Percentiles rank a stretch among this genome's conserved stretches.
These are phyloP conservation scores for Margaritifera margaritifera DNA, from an alignment of 2,888 invertebrate species.

Conservation along the genomic window DNA sequence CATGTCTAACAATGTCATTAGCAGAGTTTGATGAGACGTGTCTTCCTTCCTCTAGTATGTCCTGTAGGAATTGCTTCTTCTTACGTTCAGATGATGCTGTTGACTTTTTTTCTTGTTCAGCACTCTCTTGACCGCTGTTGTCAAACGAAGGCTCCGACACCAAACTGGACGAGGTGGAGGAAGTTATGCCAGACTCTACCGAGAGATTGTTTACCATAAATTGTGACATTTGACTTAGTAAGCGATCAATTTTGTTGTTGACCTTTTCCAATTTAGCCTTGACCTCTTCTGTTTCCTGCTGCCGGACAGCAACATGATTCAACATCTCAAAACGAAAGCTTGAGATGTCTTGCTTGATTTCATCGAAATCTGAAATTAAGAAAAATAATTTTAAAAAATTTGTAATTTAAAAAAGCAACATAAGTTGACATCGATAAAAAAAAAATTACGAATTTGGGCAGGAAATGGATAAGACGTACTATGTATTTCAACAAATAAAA, in stretches of 20 bases:
- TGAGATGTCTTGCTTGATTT: conserved; percentile 66
- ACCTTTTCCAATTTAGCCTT: conserved; percentile 33
- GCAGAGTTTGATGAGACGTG: too few species aligned
- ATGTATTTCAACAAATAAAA: too few species aligned
- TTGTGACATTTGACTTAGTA: not conserved
- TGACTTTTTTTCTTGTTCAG: too few species aligned
- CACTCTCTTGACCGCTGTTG: too few species aligned
- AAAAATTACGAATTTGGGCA: too few species aligned
- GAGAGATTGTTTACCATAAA: too few species aligned
- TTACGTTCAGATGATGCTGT: too few species aligned
- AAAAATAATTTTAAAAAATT: not conserved
- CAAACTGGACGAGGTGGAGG: not conserved
- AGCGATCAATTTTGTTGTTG: conserved; percentile 17
- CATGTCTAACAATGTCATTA: too few species aligned
- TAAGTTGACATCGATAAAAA: not conserved
- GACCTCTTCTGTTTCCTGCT: conserved; percentile 35
- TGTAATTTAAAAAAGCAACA: not conserved
- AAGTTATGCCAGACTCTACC: not conserved
- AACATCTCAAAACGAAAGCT: conserved; percentile 67
- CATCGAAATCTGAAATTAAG: conserved; percentile 51
- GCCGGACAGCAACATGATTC: conserved; percentile 52
- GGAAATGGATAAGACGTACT: too few species aligned
- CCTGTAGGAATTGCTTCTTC: too few species aligned
- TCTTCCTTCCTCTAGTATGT: too few species aligned
- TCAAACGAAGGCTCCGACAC: too few species aligned